These are phyloP conservation scores for Dryobotodes eremita DNA, from an alignment of 2,888 invertebrate genomes.

Conservation along the genomic window DNA sequence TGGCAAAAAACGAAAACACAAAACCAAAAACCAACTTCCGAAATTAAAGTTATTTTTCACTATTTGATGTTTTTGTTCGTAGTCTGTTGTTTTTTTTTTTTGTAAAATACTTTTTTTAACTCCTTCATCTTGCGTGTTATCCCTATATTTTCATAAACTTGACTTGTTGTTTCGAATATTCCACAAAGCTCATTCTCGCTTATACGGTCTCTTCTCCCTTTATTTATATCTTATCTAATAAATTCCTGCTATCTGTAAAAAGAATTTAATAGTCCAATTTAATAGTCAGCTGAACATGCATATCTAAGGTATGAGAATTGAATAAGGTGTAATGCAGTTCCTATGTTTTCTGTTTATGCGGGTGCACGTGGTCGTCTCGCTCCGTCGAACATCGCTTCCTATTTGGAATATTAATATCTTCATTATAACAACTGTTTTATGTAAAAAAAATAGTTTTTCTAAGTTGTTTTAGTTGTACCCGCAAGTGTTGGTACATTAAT, in stretches of 20 bases:
- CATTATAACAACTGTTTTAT: slow-evolving; percentile 68
- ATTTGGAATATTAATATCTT: slow-evolving; percentile 80
- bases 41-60: too few species aligned
- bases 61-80: too few species aligned
- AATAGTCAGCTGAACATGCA: slow-evolving; percentile 65
- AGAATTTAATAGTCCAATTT: slow-evolving; percentile 48
- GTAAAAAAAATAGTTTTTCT: slow-evolving; percentile 43
- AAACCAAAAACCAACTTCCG: too few species aligned
- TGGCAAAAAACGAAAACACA: too few species aligned
- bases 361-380: slow-evolving; percentile 81
- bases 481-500: slow-evolving; percentile 36
- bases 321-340: slow-evolving; percentile 81
- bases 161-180: background rate
- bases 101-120: too few species aligned
- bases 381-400: slow-evolving; percentile 77
- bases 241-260: slow-evolving; percentile 24
- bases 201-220: background rate
- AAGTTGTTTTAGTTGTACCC: slow-evolving; percentile 46
- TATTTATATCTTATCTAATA: background rate
- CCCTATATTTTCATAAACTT: background rate
- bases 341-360: slow-evolving; percentile 85
- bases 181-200: too few species aligned
- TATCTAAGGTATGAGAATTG: slow-evolving; percentile 70
- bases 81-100: too few species aligned
- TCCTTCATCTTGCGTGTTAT: background rate